Percentiles rank a stretch among this genome's conserved stretches.
These are phyloP conservation scores for Brachyhypopomus gauderio DNA, from an alignment of 2,113 vertebrate species.

Conservation along the genomic window DNA sequence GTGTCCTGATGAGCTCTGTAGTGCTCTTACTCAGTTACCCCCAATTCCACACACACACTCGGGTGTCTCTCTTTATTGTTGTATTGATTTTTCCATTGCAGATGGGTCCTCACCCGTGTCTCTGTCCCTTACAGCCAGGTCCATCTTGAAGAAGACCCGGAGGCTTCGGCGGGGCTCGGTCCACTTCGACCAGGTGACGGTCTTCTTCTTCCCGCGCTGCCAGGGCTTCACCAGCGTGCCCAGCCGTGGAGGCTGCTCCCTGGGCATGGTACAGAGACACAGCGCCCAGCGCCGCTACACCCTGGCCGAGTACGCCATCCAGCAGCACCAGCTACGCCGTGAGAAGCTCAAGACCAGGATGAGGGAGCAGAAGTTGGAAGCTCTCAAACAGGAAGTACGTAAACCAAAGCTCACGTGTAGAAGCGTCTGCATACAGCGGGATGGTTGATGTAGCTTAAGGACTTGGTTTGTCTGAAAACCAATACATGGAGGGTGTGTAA, in stretches of 20 bases:
- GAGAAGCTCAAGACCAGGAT: conserved; percentile 85
- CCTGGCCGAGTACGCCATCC: conserved; percentile 84
- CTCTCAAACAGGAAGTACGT: conserved; percentile 81
- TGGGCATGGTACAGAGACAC: conserved; percentile 91
- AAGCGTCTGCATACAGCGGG: not conserved
- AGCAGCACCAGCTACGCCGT: conserved; percentile 78
- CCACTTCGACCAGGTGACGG: conserved; percentile 88
- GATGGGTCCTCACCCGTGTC: not conserved
- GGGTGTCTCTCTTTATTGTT: not conserved
- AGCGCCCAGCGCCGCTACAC: conserved; percentile 81
- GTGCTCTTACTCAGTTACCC: not conserved
- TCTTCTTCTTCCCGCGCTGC: conserved; percentile 95
- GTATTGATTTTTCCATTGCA: conserved; percentile 7
- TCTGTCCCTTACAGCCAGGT: conserved; percentile 72
- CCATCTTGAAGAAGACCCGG: conserved; percentile 90
- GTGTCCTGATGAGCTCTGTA: conserved; percentile 35
- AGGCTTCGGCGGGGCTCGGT: conserved; percentile 79
- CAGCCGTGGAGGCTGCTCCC: conserved; percentile 91
- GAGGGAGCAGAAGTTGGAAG: conserved; percentile 88
- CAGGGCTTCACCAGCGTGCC: conserved; percentile 97
- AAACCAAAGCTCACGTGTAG: not conserved
- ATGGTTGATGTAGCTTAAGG: too few relatives aligned
- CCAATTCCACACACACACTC: not conserved
- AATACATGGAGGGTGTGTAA: not conserved
- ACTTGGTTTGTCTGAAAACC: not conserved